Percentiles rank a stretch among this genome's conserved stretches.
phyloP scores from a whole-genome alignment of 2,797 vertebrate genomes.

The Euphonia xanthogaster region DNA sequence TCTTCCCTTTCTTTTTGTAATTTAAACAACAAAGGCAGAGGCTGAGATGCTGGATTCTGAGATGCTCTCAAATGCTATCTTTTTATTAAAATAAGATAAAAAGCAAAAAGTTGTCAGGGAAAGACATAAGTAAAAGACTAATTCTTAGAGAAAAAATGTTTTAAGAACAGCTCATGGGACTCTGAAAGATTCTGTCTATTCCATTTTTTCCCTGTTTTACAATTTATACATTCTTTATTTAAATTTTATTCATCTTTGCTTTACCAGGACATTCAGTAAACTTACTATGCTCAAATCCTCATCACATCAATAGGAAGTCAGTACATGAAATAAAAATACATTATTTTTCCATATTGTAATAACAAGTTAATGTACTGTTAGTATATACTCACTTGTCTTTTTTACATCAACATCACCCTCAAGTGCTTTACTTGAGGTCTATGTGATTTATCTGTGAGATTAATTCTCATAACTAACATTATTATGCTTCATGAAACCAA shows the following conservation, averaged over 20 bases:
- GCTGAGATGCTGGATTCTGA: neutral
- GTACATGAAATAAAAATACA: neutral
- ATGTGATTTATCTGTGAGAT: neutral
- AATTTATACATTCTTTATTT: neutral
- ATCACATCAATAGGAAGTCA: neutral
- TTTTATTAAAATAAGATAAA: neutral
- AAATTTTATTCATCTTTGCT: conserved; percentile 11
- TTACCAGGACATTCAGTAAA: neutral
- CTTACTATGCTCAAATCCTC: neutral
- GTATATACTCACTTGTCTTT: neutral
- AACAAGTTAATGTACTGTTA: neutral
- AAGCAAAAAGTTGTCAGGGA: conserved; percentile 23
- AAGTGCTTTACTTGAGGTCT: neutral
- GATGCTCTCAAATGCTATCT: neutral
- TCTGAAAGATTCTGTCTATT: neutral
- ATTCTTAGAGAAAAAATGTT: neutral
- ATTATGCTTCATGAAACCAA: neutral
- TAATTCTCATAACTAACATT: neutral
- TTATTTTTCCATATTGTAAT: neutral
- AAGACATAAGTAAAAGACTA: conserved; percentile 1
- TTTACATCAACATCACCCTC: neutral
- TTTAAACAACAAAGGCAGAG: conserved; percentile 39
- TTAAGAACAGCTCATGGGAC: neutral
- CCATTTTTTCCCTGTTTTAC: neutral
- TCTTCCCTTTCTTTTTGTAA: neutral